Percentiles rank a stretch among this genome's conserved stretches.
Conservation (phyloP, 2,888 invertebrate genomes). For the Pseudococcus longispinus region DNA sequence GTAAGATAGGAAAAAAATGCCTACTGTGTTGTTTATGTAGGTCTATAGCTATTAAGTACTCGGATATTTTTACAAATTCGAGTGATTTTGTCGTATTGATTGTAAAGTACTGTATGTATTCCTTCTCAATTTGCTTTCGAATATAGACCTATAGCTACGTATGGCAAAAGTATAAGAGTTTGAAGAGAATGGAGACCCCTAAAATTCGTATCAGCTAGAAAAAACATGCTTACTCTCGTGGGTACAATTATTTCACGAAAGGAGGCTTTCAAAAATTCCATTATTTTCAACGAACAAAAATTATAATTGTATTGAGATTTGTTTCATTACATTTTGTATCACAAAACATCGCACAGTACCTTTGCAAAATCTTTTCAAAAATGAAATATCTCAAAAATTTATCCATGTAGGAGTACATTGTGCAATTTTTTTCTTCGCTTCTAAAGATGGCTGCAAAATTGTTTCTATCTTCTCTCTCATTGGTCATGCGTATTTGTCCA, state of each 20-base stretch:
- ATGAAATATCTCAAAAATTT: neutral
- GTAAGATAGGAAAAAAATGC: neutral
- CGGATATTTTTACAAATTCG: neutral
- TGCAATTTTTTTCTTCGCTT: too few species aligned
- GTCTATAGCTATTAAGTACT: neutral
- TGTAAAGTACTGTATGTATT: neutral
- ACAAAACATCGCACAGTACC: neutral
- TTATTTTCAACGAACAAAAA: slow-evolving; percentile 4
- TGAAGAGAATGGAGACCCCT: neutral
- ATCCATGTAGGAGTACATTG: neutral
- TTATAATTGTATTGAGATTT: slow-evolving; percentile 13
- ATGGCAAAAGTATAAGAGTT: neutral
- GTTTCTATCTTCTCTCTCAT: too few species aligned
- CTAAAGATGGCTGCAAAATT: too few species aligned
- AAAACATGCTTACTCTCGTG: neutral
- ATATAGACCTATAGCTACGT: neutral
- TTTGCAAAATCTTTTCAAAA: neutral
- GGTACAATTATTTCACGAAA: neutral
- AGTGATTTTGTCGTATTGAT: slow-evolving; percentile 5
- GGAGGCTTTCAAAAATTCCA: slow-evolving; percentile 11
- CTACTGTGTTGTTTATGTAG: neutral
- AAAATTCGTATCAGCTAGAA: neutral
- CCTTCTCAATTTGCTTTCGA: neutral
- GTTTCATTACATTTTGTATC: neutral
- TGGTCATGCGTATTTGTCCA: too few species aligned